Conservation (phyloP, 2,113 vertebrate species). For the Melanocharis versteri region DNA sequence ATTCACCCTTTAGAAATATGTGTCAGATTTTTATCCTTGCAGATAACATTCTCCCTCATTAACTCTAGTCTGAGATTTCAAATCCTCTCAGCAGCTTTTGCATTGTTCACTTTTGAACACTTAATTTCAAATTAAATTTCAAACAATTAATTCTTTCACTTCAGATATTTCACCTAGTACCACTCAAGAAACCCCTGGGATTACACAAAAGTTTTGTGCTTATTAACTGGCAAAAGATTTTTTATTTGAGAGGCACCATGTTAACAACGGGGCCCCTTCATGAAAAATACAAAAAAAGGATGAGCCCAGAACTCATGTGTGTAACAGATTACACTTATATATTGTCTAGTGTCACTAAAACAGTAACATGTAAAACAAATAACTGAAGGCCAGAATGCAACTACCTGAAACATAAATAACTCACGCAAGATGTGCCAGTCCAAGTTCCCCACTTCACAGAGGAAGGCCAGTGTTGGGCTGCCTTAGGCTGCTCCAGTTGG, state of each 20-base stretch:
- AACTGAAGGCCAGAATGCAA: neutral
- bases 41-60: neutral
- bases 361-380: neutral
- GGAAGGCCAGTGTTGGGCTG: neutral
- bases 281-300: neutral
- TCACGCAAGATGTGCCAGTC: neutral
- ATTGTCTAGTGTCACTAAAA: neutral
- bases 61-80: neutral
- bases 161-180: neutral
- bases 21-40: neutral
- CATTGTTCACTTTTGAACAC: neutral
- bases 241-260: neutral
- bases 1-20: neutral
- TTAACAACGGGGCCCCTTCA: neutral
- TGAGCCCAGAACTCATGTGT: neutral
- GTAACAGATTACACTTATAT: neutral
- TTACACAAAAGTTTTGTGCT: neutral
- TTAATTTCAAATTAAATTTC: neutral
- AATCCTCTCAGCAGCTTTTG: neutral
- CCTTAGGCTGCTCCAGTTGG: neutral
- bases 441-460: neutral
- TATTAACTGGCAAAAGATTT: neutral
- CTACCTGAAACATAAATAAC: neutral
- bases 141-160: neutral
- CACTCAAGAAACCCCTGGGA: neutral